Conservation (phyloP, 2,113 vertebrate species). For the Pachypanchax playfairii region DNA sequence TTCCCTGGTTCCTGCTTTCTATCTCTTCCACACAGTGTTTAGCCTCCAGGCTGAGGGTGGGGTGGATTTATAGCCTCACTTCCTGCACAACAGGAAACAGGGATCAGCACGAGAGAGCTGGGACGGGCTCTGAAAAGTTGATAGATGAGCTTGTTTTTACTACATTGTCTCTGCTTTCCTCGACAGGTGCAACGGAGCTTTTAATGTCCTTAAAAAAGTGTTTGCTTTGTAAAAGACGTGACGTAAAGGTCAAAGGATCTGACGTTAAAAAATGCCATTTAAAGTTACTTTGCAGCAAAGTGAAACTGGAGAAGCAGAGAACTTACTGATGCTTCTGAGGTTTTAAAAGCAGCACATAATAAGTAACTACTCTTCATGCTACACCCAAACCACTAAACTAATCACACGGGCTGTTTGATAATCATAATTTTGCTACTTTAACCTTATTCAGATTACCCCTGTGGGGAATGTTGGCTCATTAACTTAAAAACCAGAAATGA, state of each 20-base stretch:
- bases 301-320: neutral
- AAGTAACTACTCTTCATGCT: neutral
- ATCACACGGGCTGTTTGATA: constrained; percentile 5
- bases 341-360: neutral
- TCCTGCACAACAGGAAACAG: constrained; percentile 78
- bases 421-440: neutral
- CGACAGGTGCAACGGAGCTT: constrained; percentile 64
- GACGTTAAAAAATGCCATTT: neutral
- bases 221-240: constrained; percentile 7
- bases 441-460: constrained; percentile 6
- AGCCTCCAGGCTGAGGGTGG: constrained; percentile 58
- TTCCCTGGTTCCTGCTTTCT: constrained; percentile 8
- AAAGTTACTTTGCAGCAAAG: neutral
- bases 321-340: neutral
- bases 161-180: constrained; percentile 73
- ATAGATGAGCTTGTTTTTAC: constrained; percentile 59
- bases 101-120: constrained; percentile 43
- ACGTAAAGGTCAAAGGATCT: neutral
- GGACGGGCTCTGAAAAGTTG: constrained; percentile 63
- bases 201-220: constrained; percentile 28
- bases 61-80: constrained; percentile 56
- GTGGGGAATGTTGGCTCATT: neutral
- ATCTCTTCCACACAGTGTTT: constrained; percentile 53
- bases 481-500: too few relatives aligned
- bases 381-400: neutral